Evolutionary conservation across 2,113 vertebrate species (phyloP).

Genomic region (Marcusenius ussheri): DNA sequence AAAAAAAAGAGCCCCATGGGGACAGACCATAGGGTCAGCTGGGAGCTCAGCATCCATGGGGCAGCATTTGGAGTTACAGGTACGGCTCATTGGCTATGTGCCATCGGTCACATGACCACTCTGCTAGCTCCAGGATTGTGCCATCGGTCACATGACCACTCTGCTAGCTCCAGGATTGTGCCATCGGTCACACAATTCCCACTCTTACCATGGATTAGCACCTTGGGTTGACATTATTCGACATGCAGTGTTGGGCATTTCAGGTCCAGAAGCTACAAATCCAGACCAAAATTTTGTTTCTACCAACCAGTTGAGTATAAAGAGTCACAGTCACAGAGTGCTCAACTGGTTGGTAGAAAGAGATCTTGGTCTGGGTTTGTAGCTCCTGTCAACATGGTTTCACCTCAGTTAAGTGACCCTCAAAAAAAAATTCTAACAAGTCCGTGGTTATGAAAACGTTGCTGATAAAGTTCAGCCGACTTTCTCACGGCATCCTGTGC

Average conservation of each 20-base stretch:
- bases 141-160: neutral
- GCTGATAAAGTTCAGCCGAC: neutral
- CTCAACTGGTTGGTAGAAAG: neutral
- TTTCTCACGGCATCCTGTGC: neutral
- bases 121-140: neutral
- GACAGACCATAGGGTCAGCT: neutral
- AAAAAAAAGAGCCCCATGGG: neutral
- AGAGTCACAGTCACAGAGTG: neutral
- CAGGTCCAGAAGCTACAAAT: neutral
- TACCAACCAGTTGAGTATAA: neutral
- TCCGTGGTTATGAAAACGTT: neutral
- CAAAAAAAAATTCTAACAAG: neutral
- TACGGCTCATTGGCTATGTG: too few relatives aligned
- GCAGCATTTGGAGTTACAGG: too few relatives aligned
- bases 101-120: neutral
- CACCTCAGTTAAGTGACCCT: neutral
- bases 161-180: too few relatives aligned
- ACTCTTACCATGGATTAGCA: neutral
- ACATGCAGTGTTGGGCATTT: neutral
- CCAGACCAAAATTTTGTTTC: neutral
- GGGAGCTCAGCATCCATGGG: neutral
- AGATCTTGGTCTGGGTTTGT: neutral
- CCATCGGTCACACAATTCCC: neutral
- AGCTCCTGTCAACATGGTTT: neutral
- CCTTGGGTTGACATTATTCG: neutral